phyloP scores from a whole-genome alignment of 2,113 vertebrate genomes.

The Ameiurus melas region DNA sequence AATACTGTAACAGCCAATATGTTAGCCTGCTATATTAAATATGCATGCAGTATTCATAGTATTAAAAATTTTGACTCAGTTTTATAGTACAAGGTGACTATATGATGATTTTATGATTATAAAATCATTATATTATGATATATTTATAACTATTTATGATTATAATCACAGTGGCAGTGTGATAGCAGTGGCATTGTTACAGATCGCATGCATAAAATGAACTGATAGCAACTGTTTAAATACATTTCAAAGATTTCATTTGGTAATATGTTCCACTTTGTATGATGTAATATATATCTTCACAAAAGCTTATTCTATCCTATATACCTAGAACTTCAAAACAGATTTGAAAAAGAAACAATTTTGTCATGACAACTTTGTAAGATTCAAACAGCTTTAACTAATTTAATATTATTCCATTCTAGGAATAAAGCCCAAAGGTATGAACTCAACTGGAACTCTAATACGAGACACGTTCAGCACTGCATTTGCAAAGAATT shows the following conservation, averaged over 20 bases:
- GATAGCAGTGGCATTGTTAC: background rate
- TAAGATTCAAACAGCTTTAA: background rate
- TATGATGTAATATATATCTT: background rate
- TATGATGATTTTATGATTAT: too few species aligned
- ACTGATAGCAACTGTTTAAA: background rate
- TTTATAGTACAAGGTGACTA: too few species aligned
- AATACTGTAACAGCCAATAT: background rate
- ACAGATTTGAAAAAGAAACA: background rate
- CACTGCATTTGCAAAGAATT: slow-evolving; percentile 66
- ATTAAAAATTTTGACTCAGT: too few species aligned
- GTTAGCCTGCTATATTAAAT: too few species aligned
- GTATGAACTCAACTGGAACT: slow-evolving; percentile 61
- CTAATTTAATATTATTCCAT: background rate
- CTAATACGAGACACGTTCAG: slow-evolving; percentile 63
- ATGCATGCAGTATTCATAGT: too few species aligned
- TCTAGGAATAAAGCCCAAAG: slow-evolving; percentile 22
- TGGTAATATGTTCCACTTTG: background rate
- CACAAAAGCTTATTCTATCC: background rate
- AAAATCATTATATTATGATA: too few species aligned
- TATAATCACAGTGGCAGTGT: background rate
- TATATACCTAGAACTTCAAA: background rate
- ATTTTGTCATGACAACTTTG: background rate
- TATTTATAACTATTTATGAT: too few species aligned
- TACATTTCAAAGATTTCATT: background rate
- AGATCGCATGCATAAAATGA: background rate